phyloP scores from a whole-genome alignment of 2,888 invertebrate genomes.

The Lysandra coridon region DNA sequence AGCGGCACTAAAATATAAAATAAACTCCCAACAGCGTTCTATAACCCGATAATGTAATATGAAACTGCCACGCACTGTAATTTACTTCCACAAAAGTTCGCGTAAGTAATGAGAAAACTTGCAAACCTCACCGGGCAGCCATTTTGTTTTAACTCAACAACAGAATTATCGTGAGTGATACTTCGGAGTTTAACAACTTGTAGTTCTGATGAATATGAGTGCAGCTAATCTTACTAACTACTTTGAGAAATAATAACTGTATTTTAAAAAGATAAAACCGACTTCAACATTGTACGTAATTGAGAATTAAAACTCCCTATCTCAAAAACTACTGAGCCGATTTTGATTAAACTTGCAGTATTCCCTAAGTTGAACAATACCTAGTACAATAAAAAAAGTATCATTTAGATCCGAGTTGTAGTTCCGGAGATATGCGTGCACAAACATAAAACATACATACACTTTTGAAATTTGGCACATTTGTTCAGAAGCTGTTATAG shows the following conservation, averaged over 20 bases:
- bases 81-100: constrained; percentile 41
- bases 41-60: constrained; percentile 36
- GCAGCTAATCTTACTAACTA: constrained; percentile 4
- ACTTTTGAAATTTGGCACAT: too few species aligned
- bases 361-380: too few species aligned
- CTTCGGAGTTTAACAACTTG: constrained; percentile 1
- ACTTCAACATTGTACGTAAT: too few species aligned
- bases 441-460: too few species aligned
- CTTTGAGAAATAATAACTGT: not conserved
- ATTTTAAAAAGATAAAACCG: too few species aligned
- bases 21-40: constrained; percentile 28
- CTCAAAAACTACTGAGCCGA: too few species aligned
- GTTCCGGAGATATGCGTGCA: too few species aligned
- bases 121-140: constrained; percentile 38
- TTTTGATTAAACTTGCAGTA: too few species aligned
- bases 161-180: constrained; percentile 39
- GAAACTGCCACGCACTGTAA: constrained; percentile 39
- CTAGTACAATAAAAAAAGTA: too few species aligned
- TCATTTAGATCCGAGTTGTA: too few species aligned
- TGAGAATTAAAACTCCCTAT: too few species aligned
- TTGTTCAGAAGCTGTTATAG: too few species aligned
- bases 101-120: constrained; percentile 43
- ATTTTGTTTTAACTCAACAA: constrained; percentile 36
- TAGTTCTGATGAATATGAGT: constrained; percentile 4
- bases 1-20: not conserved